phyloP scores from a whole-genome alignment of 2,888 invertebrate species.

The Pyrrhosoma nymphula region DNA sequence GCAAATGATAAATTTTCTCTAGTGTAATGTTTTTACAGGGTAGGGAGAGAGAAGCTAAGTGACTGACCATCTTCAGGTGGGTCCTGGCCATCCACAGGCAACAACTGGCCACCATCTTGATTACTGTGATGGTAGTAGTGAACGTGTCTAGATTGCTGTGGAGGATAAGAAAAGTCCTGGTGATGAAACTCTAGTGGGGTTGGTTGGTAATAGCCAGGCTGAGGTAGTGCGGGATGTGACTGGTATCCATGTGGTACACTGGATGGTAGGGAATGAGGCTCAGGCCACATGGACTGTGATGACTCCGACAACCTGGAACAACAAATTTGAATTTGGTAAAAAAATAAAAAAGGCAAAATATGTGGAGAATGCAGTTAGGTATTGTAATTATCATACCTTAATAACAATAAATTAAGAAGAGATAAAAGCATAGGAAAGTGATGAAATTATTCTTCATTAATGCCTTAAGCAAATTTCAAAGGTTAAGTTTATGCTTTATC shows the following conservation, averaged over 20 bases:
- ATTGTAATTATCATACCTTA: neutral
- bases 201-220: slow-evolving; percentile 59
- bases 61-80: slow-evolving; percentile 58
- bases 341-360: neutral
- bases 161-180: slow-evolving; percentile 8
- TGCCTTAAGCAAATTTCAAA: neutral
- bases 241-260: slow-evolving; percentile 3
- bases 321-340: neutral
- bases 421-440: neutral
- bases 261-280: neutral
- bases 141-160: slow-evolving; percentile 39
- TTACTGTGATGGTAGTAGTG: slow-evolving; percentile 58
- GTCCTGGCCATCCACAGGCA: slow-evolving; percentile 53
- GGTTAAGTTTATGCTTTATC: neutral
- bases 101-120: slow-evolving; percentile 55
- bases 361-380: neutral
- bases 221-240: slow-evolving; percentile 29
- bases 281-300: slow-evolving; percentile 39
- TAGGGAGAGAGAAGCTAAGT: neutral
- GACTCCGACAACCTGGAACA: slow-evolving; percentile 50
- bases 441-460: neutral
- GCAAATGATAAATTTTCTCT: too few species aligned
- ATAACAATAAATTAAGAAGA: neutral
- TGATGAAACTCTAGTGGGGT: slow-evolving; percentile 41
- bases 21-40: too few species aligned